Evolutionary conservation across 2,888 invertebrate genomes (phyloP).

Genomic region (Erebia aethiops): DNA sequence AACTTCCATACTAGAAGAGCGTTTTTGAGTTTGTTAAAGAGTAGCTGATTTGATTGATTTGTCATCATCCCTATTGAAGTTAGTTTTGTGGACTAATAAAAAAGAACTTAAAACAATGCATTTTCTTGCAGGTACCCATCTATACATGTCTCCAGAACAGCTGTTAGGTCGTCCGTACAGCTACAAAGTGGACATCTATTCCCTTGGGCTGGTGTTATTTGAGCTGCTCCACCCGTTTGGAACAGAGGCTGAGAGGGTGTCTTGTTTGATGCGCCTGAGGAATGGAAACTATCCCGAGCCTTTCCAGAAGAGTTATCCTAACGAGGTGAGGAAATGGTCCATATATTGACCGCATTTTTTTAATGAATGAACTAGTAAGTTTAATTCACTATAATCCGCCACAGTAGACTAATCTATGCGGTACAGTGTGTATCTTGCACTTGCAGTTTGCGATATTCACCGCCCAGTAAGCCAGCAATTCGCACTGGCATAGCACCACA

Average conservation of each 20-base stretch:
- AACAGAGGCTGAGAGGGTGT: constrained; percentile 95
- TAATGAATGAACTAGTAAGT: too few relatives aligned
- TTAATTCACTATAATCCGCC: too few relatives aligned
- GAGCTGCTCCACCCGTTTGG: constrained; percentile 95
- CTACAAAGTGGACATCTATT: constrained; percentile 97
- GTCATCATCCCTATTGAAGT: too few relatives aligned
- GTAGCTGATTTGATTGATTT: too few relatives aligned
- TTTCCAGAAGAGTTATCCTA: constrained; percentile 85
- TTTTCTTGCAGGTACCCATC: constrained; percentile 87
- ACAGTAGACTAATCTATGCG: too few relatives aligned
- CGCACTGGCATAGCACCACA: too few relatives aligned
- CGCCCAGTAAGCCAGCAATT: too few relatives aligned
- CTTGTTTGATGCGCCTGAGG: constrained; percentile 85
- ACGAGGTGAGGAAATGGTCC: constrained; percentile 83
- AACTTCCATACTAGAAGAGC: too few relatives aligned
- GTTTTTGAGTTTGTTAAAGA: too few relatives aligned
- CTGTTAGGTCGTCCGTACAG: constrained; percentile 88
- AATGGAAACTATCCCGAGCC: constrained; percentile 86
- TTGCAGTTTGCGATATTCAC: too few relatives aligned
- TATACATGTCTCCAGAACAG: constrained; percentile 99
- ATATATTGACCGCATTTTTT: not conserved
- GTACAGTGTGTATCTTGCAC: too few relatives aligned
- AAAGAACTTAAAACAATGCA: not conserved
- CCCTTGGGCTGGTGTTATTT: constrained; percentile 95
- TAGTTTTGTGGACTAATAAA: too few relatives aligned